Evolutionary conservation across 2,888 invertebrate species (phyloP), one percentile per base, ranked within the genome.

Genomic region (Machimus rusticus): DNA sequence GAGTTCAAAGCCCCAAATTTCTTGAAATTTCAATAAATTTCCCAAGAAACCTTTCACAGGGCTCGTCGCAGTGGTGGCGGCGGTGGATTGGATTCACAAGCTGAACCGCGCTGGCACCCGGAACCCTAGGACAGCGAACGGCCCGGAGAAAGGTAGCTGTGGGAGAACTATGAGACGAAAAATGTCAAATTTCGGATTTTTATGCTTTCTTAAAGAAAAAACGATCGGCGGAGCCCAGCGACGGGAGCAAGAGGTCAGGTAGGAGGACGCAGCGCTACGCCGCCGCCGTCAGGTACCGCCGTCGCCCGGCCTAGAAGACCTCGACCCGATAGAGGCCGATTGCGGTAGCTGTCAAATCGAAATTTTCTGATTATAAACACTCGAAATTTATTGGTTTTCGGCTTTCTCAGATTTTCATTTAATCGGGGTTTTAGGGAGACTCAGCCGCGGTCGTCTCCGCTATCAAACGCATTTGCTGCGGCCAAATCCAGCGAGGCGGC

Each of bases 341-440:
- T 87, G 88, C 89, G 86, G 88, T 88, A 86, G 88, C 88, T 89
- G 89, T 89, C 89, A 89, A 89, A 89, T 88, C 86, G 78, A 87
- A 87, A 88, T 88, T 88, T 89, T 89, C 88, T 86, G 88, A 89
- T 89, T 88, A 88, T 89, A 89, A 89, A 89, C 88, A 88, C 78
- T 43, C 66, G 77, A 89, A 89, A 89, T 89, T 89, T 89, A 89
- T 88, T 66, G 88, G 74, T 88, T 88, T 89, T 89, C 88, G 88
- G 88, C 86, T 87, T 87, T 87, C 77, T 87, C 86, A 77, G 84
- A 86, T 78, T 85, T 87, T 87, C 79, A 74, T 87, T 87, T 87
- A 79, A 78, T 87, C 78, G 74, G 74, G 85, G 85, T 37, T 79
- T 87, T 87, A 46, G 78, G 46, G 43, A 74, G 57, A 74, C 55